Evolutionary conservation across 2,888 invertebrate species (phyloP).

Genomic region (Neoscelio sp.): DNA sequence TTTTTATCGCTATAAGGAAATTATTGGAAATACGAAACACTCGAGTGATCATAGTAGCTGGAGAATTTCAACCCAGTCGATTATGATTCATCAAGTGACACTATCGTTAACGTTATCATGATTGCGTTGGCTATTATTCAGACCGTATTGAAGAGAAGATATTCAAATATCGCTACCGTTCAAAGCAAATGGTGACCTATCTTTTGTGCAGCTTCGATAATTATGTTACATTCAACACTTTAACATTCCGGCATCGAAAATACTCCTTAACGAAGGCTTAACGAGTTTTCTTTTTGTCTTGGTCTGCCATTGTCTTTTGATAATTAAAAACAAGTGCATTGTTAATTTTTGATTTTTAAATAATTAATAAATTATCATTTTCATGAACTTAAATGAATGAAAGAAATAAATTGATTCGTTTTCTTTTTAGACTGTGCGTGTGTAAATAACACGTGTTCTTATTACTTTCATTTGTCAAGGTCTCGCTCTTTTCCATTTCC

Average conservation of each 20-base stretch:
- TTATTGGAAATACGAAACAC: slow-evolving; percentile 25
- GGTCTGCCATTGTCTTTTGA: no score
- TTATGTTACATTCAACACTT: slow-evolving; percentile 36
- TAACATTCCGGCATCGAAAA: slow-evolving; percentile 23
- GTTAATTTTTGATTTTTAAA: no score
- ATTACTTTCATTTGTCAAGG: slow-evolving; percentile 43
- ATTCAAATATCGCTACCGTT: slow-evolving; percentile 31
- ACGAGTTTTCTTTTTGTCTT: slow-evolving; percentile 9
- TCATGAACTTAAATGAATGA: no score
- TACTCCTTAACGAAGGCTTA: slow-evolving; percentile 3
- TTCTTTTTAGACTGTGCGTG: background rate
- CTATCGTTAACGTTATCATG: slow-evolving; percentile 29
- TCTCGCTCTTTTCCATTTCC: slow-evolving; percentile 45
- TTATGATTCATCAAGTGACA: slow-evolving; percentile 13
- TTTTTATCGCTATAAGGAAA: no score
- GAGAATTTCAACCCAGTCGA: slow-evolving; percentile 24
- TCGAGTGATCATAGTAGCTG: slow-evolving; percentile 22
- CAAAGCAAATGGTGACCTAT: slow-evolving; percentile 35
- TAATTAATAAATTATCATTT: no score
- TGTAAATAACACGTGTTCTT: slow-evolving; percentile 30
- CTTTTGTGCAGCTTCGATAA: slow-evolving; percentile 20
- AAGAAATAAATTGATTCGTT: background rate
- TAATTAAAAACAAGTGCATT: no score
- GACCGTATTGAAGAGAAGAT: slow-evolving; percentile 18
- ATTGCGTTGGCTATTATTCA: slow-evolving; percentile 16